Evolutionary conservation across 2,888 invertebrate genomes (phyloP).

Genomic region (Lithosia quadra): DNA sequence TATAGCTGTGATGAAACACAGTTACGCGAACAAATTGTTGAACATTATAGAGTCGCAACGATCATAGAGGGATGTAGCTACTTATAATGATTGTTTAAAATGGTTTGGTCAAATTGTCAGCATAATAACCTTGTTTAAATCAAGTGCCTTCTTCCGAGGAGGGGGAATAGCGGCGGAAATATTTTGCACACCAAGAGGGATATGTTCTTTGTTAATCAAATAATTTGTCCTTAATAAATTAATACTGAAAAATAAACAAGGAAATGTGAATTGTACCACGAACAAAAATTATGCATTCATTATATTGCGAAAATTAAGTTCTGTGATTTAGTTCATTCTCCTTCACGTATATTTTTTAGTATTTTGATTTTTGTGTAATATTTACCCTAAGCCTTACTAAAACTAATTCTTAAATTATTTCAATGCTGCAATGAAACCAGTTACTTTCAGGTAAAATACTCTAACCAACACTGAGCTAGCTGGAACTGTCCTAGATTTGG

Average conservation of each 20-base stretch:
- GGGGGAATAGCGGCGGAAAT: slow-evolving; percentile 54
- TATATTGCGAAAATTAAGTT: too few relatives aligned
- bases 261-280: background rate
- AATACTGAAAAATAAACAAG: background rate
- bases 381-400: background rate
- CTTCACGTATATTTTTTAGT: background rate
- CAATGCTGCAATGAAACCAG: too few relatives aligned
- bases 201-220: slow-evolving; percentile 29
- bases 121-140: slow-evolving; percentile 64
- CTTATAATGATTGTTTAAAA: slow-evolving; percentile 67
- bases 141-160: slow-evolving; percentile 67
- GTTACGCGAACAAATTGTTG: slow-evolving; percentile 8
- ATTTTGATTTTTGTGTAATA: too few relatives aligned
- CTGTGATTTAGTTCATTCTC: too few relatives aligned
- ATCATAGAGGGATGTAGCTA: slow-evolving; percentile 61
- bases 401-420: background rate
- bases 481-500: too few relatives aligned
- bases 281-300: background rate
- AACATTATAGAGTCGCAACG: slow-evolving; percentile 29
- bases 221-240: slow-evolving; percentile 5
- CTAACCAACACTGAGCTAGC: too few relatives aligned
- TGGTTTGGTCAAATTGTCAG: slow-evolving; percentile 60
- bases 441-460: too few relatives aligned
- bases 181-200: slow-evolving; percentile 50
- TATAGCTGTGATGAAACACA: background rate